These are phyloP conservation scores for Drosophila equinoxialis DNA, from an alignment of 1,140 invertebrate genomes.

Conservation along the genomic window DNA sequence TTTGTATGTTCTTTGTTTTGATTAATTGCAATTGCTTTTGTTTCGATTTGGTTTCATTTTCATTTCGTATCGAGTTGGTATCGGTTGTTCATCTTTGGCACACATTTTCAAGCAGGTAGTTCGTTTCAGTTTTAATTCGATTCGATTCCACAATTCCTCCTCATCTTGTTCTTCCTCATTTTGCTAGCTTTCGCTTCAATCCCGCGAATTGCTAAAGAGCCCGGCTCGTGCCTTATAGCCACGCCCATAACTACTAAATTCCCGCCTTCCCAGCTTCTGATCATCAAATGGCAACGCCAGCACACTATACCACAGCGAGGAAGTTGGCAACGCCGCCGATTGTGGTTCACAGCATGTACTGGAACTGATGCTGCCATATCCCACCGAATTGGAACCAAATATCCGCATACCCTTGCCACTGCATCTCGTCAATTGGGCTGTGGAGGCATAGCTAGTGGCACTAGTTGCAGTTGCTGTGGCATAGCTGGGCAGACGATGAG, in stretches of 20 bases:
- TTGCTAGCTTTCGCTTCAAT: not conserved
- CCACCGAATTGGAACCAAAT: conserved; percentile 35
- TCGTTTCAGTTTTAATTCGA: conserved; percentile 23
- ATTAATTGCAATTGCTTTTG: not conserved
- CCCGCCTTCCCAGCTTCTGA: conserved; percentile 92
- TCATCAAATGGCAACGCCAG: conserved; percentile 95
- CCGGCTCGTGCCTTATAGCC: conserved; percentile 90
- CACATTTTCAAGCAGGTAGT: conserved; percentile 48
- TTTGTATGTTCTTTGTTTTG: not conserved
- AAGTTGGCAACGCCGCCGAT: conserved; percentile 81
- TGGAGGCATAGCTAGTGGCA: conserved; percentile 70
- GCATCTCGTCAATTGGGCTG: conserved; percentile 62
- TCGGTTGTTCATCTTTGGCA: conserved; percentile 65
- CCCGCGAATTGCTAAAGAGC: conserved; percentile 89
- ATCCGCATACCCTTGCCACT: conserved; percentile 41
- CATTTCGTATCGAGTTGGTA: conserved; percentile 19
- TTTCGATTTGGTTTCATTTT: conserved; percentile 18
- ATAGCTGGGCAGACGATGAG: conserved; percentile 58
- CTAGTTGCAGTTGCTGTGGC: conserved; percentile 70
- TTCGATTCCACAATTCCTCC: conserved; percentile 16
- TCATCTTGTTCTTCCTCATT: conserved; percentile 14
- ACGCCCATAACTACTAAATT: conserved; percentile 87
- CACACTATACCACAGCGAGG: conserved; percentile 93
- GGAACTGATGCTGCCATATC: conserved; percentile 55
- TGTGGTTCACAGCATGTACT: conserved; percentile 41